Percentiles rank a stretch among this genome's conserved stretches.
Conservation (phyloP, 2,797 vertebrate genomes). For the Loriculus beryllinus region DNA sequence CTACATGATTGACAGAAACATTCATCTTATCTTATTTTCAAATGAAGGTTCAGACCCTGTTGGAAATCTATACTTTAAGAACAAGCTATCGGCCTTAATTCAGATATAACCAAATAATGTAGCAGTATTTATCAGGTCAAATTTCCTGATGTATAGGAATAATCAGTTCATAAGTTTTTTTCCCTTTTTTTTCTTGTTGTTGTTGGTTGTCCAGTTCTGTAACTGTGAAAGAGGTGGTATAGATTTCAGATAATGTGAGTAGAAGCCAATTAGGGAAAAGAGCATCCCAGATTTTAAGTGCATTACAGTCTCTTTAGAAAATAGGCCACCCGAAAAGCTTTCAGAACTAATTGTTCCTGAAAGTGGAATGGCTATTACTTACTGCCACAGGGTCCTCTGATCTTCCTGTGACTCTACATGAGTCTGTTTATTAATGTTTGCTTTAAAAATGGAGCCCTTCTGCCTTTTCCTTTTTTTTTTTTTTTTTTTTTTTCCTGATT, state of each 20-base stretch:
- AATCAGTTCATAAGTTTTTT: accelerated
- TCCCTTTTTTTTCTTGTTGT: accelerated
- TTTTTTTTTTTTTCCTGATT: background rate
- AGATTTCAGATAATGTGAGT: background rate
- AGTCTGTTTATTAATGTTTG: constrained; percentile 17
- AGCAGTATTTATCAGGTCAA: background rate
- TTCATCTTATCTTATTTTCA: background rate
- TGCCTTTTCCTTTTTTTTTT: background rate
- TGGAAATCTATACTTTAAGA: background rate
- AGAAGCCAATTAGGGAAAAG: background rate
- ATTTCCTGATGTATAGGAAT: background rate
- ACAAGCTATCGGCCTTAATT: background rate
- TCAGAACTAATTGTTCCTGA: background rate
- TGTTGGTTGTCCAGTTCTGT: background rate
- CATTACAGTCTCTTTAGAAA: background rate
- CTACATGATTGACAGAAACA: background rate
- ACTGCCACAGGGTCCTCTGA: constrained; percentile 11
- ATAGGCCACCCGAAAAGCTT: background rate
- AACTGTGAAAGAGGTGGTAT: background rate
- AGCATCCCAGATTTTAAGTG: background rate
- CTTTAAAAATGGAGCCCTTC: background rate
- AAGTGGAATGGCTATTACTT: constrained; percentile 7
- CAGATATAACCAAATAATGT: background rate
- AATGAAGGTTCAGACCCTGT: background rate
- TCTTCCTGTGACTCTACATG: background rate